A percentile compares a stretch with the other conserved stretches of the same genome.
phyloP scores from a whole-genome alignment of 2,113 vertebrate genomes.

The Atherinomorus stipes region DNA sequence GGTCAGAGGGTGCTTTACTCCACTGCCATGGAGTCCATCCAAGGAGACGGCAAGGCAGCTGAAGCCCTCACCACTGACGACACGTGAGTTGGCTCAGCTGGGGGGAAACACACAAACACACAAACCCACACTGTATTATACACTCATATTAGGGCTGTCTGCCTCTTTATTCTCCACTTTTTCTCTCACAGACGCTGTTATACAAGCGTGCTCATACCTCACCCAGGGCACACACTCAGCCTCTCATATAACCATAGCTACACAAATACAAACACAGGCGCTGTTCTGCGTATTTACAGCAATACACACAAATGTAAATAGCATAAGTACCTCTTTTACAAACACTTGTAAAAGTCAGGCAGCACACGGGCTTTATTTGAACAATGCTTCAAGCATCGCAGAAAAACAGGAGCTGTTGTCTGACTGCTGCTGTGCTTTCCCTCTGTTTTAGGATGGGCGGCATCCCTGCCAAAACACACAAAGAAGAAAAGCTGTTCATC shows the following conservation, averaged over 20 bases:
- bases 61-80: slow-evolving; percentile 88
- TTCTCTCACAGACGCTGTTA: slow-evolving; percentile 39
- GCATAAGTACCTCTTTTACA: slow-evolving; percentile 43
- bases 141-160: slow-evolving; percentile 52
- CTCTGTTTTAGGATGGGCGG: slow-evolving; percentile 92
- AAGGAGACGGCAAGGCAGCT: slow-evolving; percentile 92
- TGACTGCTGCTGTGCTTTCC: slow-evolving; percentile 39
- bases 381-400: slow-evolving; percentile 1
- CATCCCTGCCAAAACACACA: slow-evolving; percentile 96
- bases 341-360: slow-evolving; percentile 45
- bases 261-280: slow-evolving; percentile 64
- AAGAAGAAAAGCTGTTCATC: slow-evolving; percentile 94
- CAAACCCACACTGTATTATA: slow-evolving; percentile 25
- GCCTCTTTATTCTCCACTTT: slow-evolving; percentile 28
- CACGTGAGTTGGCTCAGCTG: slow-evolving; percentile 87
- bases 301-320: slow-evolving; percentile 46
- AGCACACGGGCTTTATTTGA: slow-evolving; percentile 31
- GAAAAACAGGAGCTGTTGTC: slow-evolving; percentile 23
- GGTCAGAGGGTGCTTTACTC: slow-evolving; percentile 96
- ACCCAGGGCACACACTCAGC: slow-evolving; percentile 28
- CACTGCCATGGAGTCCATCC: slow-evolving; percentile 98
- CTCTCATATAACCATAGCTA: slow-evolving; percentile 65
- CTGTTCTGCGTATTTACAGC: slow-evolving; percentile 44
- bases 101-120: slow-evolving; percentile 3
- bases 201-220: slow-evolving; percentile 34